Conservation (phyloP, 2,797 vertebrate genomes). For the Poecilia gillii region DNA sequence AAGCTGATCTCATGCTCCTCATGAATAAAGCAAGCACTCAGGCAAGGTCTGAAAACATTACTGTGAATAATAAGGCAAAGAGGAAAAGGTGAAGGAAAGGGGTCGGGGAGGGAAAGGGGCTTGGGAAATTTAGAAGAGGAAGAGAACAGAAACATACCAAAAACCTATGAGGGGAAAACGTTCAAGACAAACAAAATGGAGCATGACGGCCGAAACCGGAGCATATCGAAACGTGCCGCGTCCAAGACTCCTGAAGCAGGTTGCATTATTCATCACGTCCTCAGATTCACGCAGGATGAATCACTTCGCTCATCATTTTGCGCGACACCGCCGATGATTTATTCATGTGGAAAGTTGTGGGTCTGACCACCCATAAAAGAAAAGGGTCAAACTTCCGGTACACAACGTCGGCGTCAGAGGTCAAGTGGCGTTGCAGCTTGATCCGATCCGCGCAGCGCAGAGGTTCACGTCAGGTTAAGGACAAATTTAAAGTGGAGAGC, state of each 20-base stretch:
- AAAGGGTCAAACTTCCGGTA: slow-evolving; percentile 15
- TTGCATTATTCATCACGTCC: slow-evolving; percentile 71
- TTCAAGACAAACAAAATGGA: slow-evolving; percentile 16
- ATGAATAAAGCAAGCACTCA: slow-evolving; percentile 52
- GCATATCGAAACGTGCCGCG: slow-evolving; percentile 42
- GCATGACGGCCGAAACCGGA: slow-evolving; percentile 46
- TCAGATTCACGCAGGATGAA: slow-evolving; percentile 65
- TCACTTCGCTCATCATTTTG: slow-evolving; percentile 69
- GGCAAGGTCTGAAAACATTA: slow-evolving; percentile 40
- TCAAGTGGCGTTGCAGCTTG: slow-evolving; percentile 17
- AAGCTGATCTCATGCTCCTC: slow-evolving; percentile 51
- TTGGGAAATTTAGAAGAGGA: not conserved
- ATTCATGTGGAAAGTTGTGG: slow-evolving; percentile 66
- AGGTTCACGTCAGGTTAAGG: not conserved
- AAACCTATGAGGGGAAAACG: slow-evolving; percentile 39
- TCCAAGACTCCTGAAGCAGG: slow-evolving; percentile 46
- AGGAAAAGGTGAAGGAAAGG: slow-evolving; percentile 22
- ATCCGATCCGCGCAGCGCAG: not conserved
- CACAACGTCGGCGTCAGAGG: slow-evolving; percentile 25
- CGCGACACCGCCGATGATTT: slow-evolving; percentile 68
- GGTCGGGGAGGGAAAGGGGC: not conserved
- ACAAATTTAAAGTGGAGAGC: not conserved
- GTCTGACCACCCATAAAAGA: slow-evolving; percentile 60
- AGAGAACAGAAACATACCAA: slow-evolving; percentile 4
- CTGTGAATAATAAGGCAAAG: slow-evolving; percentile 67